A percentile compares a stretch with the other conserved stretches of the same genome.
These are phyloP conservation scores for Asteroscopus sphinx DNA, from an alignment of 2,888 invertebrate genomes.

Conservation along the genomic window DNA sequence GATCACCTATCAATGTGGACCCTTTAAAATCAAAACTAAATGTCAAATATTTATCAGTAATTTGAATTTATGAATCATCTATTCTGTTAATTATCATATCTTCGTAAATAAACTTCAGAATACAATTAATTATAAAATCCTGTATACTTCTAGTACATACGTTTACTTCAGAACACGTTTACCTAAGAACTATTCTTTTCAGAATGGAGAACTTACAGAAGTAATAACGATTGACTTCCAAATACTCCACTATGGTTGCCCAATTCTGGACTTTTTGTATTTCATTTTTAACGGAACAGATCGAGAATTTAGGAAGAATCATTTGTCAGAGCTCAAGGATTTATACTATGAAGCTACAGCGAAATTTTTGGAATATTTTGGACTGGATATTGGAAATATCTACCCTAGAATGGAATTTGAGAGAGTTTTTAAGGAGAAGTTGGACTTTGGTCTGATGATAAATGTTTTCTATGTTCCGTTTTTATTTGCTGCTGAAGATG, in stretches of 20 bases:
- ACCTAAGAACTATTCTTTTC: conserved; percentile 32
- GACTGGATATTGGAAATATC: conserved; percentile 60
- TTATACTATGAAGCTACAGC: conserved; percentile 65
- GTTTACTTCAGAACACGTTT: too few species aligned
- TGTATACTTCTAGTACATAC: too few species aligned
- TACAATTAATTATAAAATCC: too few species aligned
- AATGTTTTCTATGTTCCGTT: conserved; percentile 64
- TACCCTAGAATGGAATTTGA: conserved; percentile 68
- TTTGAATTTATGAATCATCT: too few species aligned
- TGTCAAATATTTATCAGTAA: too few species aligned
- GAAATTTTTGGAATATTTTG: conserved; percentile 64
- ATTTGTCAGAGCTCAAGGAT: conserved; percentile 66
- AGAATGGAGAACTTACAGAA: conserved; percentile 67
- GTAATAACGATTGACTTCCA: conserved; percentile 72
- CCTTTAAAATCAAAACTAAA: too few species aligned
- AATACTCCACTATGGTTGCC: conserved; percentile 67
- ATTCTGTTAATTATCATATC: too few species aligned
- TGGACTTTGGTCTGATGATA: conserved; percentile 69
- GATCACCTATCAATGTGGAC: too few species aligned
- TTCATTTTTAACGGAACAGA: conserved; percentile 72
- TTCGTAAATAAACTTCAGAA: too few species aligned
- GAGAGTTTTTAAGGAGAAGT: conserved; percentile 59
- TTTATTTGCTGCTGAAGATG: conserved; percentile 63
- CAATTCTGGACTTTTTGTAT: conserved; percentile 70
- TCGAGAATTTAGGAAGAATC: conserved; percentile 66